phyloP scores from a whole-genome alignment of 2,113 vertebrate genomes.

The Suncus etruscus region DNA sequence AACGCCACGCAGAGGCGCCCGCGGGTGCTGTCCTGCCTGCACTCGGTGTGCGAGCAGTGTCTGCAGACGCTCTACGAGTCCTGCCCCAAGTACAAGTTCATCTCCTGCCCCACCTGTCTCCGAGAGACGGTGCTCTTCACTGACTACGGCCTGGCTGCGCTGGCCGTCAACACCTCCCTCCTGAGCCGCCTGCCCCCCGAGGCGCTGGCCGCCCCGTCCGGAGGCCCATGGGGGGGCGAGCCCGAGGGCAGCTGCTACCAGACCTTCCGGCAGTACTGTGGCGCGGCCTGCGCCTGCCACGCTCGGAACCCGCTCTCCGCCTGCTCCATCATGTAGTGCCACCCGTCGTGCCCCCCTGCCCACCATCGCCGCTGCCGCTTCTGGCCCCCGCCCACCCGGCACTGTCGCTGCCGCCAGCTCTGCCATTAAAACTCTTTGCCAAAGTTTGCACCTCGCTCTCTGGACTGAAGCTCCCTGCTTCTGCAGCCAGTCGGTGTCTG shows the following conservation, averaged over 20 bases:
- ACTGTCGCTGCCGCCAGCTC: constrained; percentile 68
- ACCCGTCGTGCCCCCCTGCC: constrained; percentile 41
- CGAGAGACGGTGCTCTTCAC: constrained; percentile 99
- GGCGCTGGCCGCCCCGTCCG: constrained; percentile 89
- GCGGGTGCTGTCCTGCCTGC: constrained; percentile 97
- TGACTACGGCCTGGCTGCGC: constrained; percentile 97
- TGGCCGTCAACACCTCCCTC: constrained; percentile 99
- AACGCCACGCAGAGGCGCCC: constrained; percentile 97
- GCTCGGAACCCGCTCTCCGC: constrained; percentile 96
- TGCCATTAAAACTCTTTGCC: constrained; percentile 83
- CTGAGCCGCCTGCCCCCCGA: constrained; percentile 96
- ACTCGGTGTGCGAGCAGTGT: constrained; percentile 99
- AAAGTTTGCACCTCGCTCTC: constrained; percentile 69
- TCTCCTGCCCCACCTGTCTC: constrained; percentile 98
- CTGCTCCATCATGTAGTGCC: constrained; percentile 97
- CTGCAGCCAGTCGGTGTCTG: too few relatives aligned
- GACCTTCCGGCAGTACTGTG: constrained; percentile 99
- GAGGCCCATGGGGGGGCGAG: constrained; percentile 95
- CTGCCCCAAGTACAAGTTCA: constrained; percentile 99
- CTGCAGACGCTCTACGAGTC: constrained; percentile 99
- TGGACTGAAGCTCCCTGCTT: constrained; percentile 9
- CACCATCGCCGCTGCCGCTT: constrained; percentile 64
- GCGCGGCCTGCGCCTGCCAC: constrained; percentile 98
- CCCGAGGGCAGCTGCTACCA: constrained; percentile 99
- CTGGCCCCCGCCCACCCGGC: constrained; percentile 61